Conservation (phyloP, 2,888 invertebrate species). For the Arrhopalites spinosus region DNA sequence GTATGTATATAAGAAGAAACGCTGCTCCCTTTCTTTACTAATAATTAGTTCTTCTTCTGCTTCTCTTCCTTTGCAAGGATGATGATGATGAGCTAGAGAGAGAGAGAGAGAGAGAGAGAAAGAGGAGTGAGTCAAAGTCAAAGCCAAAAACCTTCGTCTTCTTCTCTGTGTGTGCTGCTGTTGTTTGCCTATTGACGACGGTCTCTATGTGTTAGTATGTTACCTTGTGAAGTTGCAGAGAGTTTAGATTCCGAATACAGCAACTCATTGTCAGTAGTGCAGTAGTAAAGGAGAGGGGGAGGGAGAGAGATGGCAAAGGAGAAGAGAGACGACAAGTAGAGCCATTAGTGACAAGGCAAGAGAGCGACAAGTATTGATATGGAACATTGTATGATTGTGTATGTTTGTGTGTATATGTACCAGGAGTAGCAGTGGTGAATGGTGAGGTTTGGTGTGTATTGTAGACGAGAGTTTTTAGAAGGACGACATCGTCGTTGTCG, state of each 20-base stretch:
- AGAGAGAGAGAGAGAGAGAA: too few relatives aligned
- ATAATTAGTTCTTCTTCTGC: too few relatives aligned
- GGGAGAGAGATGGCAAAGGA: conserved; percentile 14
- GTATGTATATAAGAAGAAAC: too few relatives aligned
- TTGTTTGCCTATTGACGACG: too few relatives aligned
- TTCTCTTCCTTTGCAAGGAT: too few relatives aligned
- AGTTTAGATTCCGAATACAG: too few relatives aligned
- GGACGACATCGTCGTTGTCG: conserved; percentile 10
- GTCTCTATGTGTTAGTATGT: too few relatives aligned
- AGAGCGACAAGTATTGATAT: conserved; percentile 22
- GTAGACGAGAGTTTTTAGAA: conserved; percentile 16
- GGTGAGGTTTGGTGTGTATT: conserved; percentile 9
- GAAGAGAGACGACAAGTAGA: conserved; percentile 8
- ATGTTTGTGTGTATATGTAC: conserved; percentile 4
- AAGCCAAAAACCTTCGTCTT: too few relatives aligned
- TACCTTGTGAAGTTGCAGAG: too few relatives aligned
- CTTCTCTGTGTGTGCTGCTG: too few relatives aligned
- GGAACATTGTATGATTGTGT: conserved; percentile 19
- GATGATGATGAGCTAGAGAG: neutral
- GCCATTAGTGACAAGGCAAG: conserved; percentile 17
- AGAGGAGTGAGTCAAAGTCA: too few relatives aligned
- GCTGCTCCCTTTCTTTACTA: too few relatives aligned
- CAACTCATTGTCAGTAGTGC: neutral
- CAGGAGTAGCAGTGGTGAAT: neutral
- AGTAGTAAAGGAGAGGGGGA: neutral